Conservation (phyloP, 2,797 vertebrate genomes). For the Chrosomus eos region DNA sequence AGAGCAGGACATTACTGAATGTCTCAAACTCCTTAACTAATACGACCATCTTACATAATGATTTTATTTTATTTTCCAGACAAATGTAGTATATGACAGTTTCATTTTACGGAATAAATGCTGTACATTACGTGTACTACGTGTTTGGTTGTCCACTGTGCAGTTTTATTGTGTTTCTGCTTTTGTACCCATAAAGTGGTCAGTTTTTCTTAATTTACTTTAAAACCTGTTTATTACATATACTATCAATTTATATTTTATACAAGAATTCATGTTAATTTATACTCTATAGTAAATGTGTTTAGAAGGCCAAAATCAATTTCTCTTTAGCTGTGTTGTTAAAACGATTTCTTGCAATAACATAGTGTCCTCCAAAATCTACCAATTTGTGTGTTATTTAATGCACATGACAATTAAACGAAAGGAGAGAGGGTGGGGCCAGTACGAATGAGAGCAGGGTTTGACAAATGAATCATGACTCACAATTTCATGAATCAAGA, state of each 20-base stretch:
- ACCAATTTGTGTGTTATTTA: conserved; percentile 3
- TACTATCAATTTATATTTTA: neutral
- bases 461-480: conserved; percentile 18
- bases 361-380: neutral
- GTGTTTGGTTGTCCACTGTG: neutral
- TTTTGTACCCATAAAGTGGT: neutral
- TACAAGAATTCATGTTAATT: neutral
- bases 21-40: neutral
- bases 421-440: neutral
- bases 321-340: neutral
- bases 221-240: neutral
- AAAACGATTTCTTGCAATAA: neutral
- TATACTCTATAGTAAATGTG: neutral
- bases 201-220: neutral
- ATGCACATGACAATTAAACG: neutral
- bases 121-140: neutral
- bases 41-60: neutral
- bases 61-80: neutral
- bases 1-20: neutral
- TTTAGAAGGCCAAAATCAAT: neutral
- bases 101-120: neutral
- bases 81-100: neutral
- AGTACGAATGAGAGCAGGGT: neutral
- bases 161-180: neutral
- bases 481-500: conserved; percentile 21